Conservation (phyloP, 1,140 invertebrate species). For the Babylonia areolata region DNA sequence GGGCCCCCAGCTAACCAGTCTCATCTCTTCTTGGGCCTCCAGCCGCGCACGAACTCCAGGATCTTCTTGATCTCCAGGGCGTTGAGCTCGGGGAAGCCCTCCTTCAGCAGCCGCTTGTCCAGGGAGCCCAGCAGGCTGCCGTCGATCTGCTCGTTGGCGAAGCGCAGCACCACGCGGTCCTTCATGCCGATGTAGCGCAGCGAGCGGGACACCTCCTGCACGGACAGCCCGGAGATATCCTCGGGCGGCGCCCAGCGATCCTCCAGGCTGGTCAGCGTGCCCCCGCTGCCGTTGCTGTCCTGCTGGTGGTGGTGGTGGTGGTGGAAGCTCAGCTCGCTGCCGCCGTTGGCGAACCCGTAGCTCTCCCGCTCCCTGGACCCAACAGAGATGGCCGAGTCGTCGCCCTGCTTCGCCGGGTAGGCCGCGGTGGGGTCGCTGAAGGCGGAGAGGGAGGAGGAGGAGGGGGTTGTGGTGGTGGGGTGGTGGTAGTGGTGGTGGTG, state of each 20-base stretch:
- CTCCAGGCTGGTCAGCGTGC: slow-evolving; percentile 48
- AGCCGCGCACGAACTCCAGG: slow-evolving; percentile 71
- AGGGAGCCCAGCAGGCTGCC: slow-evolving; percentile 67
- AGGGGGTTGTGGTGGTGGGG: background rate
- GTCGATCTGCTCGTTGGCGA: slow-evolving; percentile 72
- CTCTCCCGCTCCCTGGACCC: slow-evolving; percentile 53
- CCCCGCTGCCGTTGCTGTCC: background rate
- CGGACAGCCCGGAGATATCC: slow-evolving; percentile 59
- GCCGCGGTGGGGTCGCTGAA: slow-evolving; percentile 55
- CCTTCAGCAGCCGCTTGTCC: slow-evolving; percentile 67
- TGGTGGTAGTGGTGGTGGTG: background rate
- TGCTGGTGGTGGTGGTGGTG: slow-evolving; percentile 27
- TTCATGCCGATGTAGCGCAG: slow-evolving; percentile 73
- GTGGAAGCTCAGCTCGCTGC: slow-evolving; percentile 64
- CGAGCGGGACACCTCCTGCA: slow-evolving; percentile 68
- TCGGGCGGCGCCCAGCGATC: slow-evolving; percentile 63
- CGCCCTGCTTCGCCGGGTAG: slow-evolving; percentile 53
- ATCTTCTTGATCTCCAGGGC: slow-evolving; percentile 72
- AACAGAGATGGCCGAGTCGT: slow-evolving; percentile 71
- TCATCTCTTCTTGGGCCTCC: slow-evolving; percentile 70
- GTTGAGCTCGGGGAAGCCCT: slow-evolving; percentile 73
- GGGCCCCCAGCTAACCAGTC: background rate
- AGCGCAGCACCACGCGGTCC: slow-evolving; percentile 67
- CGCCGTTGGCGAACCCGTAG: slow-evolving; percentile 61
- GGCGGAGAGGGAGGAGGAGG: slow-evolving; percentile 25